Evolutionary conservation across 1,140 invertebrate species (phyloP).

Genomic region (Euglossa dilemma): DNA sequence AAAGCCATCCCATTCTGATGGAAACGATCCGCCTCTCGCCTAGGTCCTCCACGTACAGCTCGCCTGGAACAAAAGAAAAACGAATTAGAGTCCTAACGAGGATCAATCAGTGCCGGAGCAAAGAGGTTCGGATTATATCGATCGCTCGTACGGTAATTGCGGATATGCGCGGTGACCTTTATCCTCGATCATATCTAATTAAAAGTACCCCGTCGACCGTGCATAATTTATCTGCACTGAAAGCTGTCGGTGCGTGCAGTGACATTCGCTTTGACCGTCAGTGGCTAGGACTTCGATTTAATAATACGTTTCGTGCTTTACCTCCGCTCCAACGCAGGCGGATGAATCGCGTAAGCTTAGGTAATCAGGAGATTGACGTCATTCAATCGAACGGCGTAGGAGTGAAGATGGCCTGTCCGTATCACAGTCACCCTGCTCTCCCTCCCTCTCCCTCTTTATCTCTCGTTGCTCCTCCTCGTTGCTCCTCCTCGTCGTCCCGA

Average conservation of each 20-base stretch:
- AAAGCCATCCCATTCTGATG: slow-evolving; percentile 81
- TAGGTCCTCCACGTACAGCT: slow-evolving; percentile 81
- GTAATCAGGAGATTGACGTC: slow-evolving; percentile 60
- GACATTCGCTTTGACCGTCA: neutral
- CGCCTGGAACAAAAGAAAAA: slow-evolving; percentile 77
- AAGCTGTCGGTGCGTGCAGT: neutral
- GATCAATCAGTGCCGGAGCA: slow-evolving; percentile 12
- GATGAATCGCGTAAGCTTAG: slow-evolving; percentile 19
- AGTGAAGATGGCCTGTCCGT: neutral
- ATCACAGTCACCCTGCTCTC: slow-evolving; percentile 3
- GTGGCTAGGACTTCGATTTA: neutral
- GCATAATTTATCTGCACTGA: slow-evolving; percentile 7
- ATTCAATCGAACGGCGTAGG: slow-evolving; percentile 49
- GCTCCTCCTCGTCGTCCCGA: neutral
- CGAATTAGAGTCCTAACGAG: slow-evolving; percentile 24
- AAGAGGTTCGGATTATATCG: slow-evolving; percentile 10
- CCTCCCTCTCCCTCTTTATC: neutral
- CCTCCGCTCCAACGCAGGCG: neutral
- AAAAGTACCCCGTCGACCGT: slow-evolving; percentile 12
- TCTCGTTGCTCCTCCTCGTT: neutral
- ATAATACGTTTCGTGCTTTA: slow-evolving; percentile 9
- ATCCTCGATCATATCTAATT: slow-evolving; percentile 19
- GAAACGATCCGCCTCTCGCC: slow-evolving; percentile 76
- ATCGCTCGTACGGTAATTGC: slow-evolving; percentile 30
- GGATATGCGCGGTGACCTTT: slow-evolving; percentile 23